Percentiles rank a stretch among this genome's conserved stretches.
Conservation (phyloP, 2,113 vertebrate genomes). For the Propithecus coquereli region DNA sequence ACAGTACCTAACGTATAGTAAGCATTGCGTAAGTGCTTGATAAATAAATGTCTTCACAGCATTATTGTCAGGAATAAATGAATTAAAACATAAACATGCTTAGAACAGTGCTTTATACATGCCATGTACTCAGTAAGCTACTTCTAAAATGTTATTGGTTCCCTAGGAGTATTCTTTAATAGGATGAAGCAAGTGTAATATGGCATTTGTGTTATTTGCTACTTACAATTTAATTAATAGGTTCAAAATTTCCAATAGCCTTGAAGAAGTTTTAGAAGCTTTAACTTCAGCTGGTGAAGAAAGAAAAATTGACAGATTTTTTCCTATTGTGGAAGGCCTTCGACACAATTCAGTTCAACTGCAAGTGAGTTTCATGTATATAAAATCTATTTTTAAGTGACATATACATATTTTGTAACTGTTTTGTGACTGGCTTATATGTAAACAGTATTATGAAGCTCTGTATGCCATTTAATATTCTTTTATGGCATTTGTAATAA, state of each 20-base stretch:
- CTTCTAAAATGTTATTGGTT: slow-evolving; percentile 24
- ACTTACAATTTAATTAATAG: slow-evolving; percentile 45
- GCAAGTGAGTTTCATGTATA: slow-evolving; percentile 86
- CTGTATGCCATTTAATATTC: neutral
- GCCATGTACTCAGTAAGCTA: neutral
- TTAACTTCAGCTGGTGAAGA: slow-evolving; percentile 93
- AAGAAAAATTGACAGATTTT: slow-evolving; percentile 89
- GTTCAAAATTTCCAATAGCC: slow-evolving; percentile 80
- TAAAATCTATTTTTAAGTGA: neutral
- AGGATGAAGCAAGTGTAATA: neutral
- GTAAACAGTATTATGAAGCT: neutral
- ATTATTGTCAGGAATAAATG: neutral
- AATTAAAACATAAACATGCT: neutral
- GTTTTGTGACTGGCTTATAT: neutral
- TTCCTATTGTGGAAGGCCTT: slow-evolving; percentile 93
- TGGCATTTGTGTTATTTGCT: neutral
- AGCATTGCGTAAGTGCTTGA: neutral
- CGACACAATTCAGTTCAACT: slow-evolving; percentile 91
- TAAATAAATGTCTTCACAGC: neutral
- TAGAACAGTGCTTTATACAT: neutral
- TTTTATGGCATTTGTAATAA: neutral
- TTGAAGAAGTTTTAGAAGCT: slow-evolving; percentile 98
- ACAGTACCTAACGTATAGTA: neutral
- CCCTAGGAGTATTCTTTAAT: neutral
- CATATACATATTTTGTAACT: neutral